Evolutionary conservation across 2,797 vertebrate genomes (phyloP).

Genomic region (Eulemur rubriventer): DNA sequence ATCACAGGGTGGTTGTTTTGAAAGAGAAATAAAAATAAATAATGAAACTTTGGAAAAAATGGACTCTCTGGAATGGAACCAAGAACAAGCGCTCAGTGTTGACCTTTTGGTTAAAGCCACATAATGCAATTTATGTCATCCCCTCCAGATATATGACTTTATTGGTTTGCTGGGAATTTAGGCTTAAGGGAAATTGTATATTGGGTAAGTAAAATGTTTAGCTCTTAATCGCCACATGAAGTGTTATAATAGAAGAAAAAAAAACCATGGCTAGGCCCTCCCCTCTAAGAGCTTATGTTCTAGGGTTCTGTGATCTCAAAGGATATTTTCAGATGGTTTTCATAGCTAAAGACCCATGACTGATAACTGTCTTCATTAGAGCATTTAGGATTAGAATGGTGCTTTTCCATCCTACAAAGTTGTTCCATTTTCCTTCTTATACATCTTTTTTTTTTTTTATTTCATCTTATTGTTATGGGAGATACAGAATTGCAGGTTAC

Average conservation of each 20-base stretch:
- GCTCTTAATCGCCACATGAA: slow-evolving; percentile 40
- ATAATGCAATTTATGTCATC: slow-evolving; percentile 50
- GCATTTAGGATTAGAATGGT: background rate
- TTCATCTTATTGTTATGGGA: too few relatives aligned
- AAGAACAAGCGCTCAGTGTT: slow-evolving; percentile 41
- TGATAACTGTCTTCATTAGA: background rate
- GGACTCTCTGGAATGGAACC: slow-evolving; percentile 61
- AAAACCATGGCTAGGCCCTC: background rate
- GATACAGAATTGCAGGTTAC: too few relatives aligned
- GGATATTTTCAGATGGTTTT: background rate
- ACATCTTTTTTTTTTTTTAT: too few relatives aligned
- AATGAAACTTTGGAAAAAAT: slow-evolving; percentile 52
- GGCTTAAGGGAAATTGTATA: slow-evolving; percentile 56
- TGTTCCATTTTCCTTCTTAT: background rate
- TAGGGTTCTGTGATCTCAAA: background rate
- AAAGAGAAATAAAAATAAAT: slow-evolving; percentile 68
- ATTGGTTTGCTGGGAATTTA: slow-evolving; percentile 73
- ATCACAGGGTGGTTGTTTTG: slow-evolving; percentile 28
- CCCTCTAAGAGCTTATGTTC: background rate
- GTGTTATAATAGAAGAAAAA: background rate
- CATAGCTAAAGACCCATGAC: background rate
- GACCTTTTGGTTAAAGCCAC: slow-evolving; percentile 62
- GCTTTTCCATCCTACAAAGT: background rate
- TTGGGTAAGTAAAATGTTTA: slow-evolving; percentile 30
- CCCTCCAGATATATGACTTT: slow-evolving; percentile 50